Percentiles rank a stretch among this genome's conserved stretches.
phyloP scores from a whole-genome alignment of 2,888 invertebrate species.

The Bimastos eiseni region DNA sequence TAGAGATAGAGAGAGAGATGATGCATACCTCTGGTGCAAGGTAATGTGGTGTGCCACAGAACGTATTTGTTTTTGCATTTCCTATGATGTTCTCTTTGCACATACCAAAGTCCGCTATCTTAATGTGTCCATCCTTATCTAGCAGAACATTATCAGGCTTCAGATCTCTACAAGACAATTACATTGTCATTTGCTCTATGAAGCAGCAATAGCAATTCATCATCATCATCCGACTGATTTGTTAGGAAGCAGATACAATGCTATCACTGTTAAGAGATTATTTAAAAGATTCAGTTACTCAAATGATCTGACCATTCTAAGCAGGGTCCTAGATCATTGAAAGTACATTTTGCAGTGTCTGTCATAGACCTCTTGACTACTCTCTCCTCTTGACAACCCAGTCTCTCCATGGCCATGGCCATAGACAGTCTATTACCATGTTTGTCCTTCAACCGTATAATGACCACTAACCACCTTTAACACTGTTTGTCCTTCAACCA shows the following conservation, averaged over 20 bases:
- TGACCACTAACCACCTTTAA: neutral
- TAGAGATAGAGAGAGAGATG: neutral
- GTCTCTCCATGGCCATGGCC: neutral
- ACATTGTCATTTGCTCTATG: too few relatives aligned
- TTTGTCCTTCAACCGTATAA: neutral
- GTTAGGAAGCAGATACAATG: neutral
- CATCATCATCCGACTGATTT: neutral
- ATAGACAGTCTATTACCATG: neutral
- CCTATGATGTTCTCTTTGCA: conserved; percentile 88
- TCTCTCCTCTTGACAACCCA: neutral
- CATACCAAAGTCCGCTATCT: conserved; percentile 99
- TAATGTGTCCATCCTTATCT: conserved; percentile 94
- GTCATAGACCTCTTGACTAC: neutral
- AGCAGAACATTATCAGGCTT: conserved; percentile 95
- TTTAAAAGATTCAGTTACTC: neutral
- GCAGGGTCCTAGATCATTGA: neutral
- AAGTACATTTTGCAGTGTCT: neutral
- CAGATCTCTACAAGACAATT: conserved; percentile 76
- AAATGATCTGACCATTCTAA: neutral
- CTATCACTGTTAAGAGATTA: neutral
- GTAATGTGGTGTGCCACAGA: conserved; percentile 95
- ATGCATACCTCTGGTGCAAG: conserved; percentile 90
- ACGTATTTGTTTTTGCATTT: conserved; percentile 91
- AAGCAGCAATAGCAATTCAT: neutral
- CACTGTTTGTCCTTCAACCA: too few relatives aligned